Conservation (phyloP, 2,888 invertebrate genomes). For the Heliconius aoede region DNA sequence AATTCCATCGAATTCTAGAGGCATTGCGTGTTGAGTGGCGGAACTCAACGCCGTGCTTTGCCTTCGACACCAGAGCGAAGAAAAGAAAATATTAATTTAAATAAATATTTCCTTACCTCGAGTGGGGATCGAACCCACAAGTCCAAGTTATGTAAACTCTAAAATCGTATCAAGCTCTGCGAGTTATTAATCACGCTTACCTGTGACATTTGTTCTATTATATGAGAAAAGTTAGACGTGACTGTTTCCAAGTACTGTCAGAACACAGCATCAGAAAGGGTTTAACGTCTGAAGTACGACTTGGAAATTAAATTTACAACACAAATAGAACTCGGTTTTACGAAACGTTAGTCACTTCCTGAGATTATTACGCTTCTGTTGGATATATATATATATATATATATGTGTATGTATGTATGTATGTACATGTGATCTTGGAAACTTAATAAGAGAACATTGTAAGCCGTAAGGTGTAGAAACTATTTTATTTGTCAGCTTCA, state of each 20-base stretch:
- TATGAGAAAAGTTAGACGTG: conserved; percentile 22
- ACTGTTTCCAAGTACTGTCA: conserved; percentile 1
- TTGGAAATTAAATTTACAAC: conserved; percentile 14
- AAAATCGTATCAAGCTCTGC: conserved; percentile 15
- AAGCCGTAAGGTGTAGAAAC: too few relatives aligned
- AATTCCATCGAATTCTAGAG: too few relatives aligned
- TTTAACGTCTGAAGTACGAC: not conserved
- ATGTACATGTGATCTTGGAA: too few relatives aligned
- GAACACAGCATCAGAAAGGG: conserved; percentile 12
- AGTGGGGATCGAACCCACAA: too few relatives aligned
- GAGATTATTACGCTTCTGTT: not conserved
- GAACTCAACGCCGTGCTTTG: too few relatives aligned
- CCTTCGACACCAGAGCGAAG: too few relatives aligned
- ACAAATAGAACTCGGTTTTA: conserved; percentile 15
- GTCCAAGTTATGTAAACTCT: not conserved
- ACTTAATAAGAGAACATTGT: too few relatives aligned
- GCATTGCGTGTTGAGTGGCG: too few relatives aligned
- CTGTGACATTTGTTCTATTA: conserved; percentile 25
- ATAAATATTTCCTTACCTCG: too few relatives aligned
- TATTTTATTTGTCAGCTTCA: too few relatives aligned
- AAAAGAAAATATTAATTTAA: too few relatives aligned
- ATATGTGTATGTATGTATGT: not conserved
- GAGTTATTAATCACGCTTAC: conserved; percentile 17
- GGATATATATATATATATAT: not conserved
- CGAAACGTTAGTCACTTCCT: conserved; percentile 12